Base-by-base conservation (phyloP, 2,797 vertebrate genomes). In the Pogonophryne albipinna region DNA sequence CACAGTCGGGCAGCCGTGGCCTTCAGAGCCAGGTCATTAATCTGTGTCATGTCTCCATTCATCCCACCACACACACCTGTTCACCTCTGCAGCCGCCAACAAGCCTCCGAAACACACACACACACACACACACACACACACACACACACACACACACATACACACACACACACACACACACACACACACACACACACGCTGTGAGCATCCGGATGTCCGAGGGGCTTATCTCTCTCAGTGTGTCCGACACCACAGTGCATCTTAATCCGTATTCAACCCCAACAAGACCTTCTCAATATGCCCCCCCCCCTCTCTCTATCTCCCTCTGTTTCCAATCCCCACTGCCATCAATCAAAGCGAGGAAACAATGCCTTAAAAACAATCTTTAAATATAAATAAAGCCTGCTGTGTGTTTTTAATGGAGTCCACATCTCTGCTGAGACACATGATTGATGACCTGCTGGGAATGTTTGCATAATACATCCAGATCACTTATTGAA, bases 31-130 rank as follows among this genome's bases (percentile, higher is more conserved):
- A 2, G 66, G 67, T 87, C 87, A 84, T 92, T 82, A 87, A 87
- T 92, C 90, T 81, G 42, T 87, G 85, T 91, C 91, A 87, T 71
- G 68, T 87, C 80, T 87, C 84, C 83, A 87, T 89, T 90, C 91
- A 90, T 80, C 79, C 71, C 7, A 3, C 59, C 41, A 75, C 77
- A 84, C 76, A 86, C 91, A 93, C 86, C 91, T 93, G 92, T 92
- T 92, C 85, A 73, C 64, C 49, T 70, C 74, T 50, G 66, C 82
- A 38, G 66, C 61, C 68, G 67, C 71, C 80, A 86, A 45, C 84
- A 55, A 20, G 65, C 46, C 12, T 90, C 86, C 82, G 64, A 89
- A 87, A 87, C 86, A 85, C 80, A 87, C 75, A 76, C 72, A 9
- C 8, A 9, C 8, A 9, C 7, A 9, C 1, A 34, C 34, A 38